phyloP scores from a whole-genome alignment of 1,140 invertebrate species.

The Cryptotermes secundus region DNA sequence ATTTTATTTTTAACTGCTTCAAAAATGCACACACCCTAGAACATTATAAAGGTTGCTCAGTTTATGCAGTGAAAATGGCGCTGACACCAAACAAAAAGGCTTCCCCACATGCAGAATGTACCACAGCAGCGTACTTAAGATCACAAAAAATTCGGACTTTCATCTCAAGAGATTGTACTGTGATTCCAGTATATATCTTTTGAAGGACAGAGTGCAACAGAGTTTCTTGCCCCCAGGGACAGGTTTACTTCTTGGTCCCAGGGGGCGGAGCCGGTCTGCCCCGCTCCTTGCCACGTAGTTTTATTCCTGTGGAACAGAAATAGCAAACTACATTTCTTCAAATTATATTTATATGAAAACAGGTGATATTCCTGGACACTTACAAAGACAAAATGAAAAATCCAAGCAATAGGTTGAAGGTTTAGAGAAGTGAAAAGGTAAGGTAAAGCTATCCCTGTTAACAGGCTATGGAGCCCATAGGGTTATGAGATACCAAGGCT shows the following conservation, averaged over 20 bases:
- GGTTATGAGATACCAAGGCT: too few relatives aligned
- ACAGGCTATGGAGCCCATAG: too few relatives aligned
- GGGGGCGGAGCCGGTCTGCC: slow-evolving; percentile 51
- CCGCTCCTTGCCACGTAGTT: slow-evolving; percentile 60
- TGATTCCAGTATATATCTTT: neutral
- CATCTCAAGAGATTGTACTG: neutral
- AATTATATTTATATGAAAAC: too few relatives aligned
- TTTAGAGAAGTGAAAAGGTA: too few relatives aligned
- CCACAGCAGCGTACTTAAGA: neutral
- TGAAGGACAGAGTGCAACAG: neutral
- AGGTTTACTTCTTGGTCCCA: slow-evolving; percentile 41
- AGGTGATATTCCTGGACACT: too few relatives aligned
- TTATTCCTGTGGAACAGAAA: slow-evolving; percentile 47
- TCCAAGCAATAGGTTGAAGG: too few relatives aligned
- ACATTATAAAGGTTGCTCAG: slow-evolving; percentile 10
- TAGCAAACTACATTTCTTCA: neutral
- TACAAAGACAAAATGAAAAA: too few relatives aligned
- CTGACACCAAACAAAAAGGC: neutral
- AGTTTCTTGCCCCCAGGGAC: slow-evolving; percentile 34
- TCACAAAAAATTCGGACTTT: neutral
- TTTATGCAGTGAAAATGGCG: neutral
- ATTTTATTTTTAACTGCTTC: neutral
- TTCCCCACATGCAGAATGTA: slow-evolving; percentile 12
- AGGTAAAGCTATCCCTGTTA: too few relatives aligned
- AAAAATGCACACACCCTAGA: slow-evolving; percentile 2